These are phyloP conservation scores for Monomorium pharaonis DNA, from an alignment of 1,140 invertebrate genomes.

Conservation along the genomic window DNA sequence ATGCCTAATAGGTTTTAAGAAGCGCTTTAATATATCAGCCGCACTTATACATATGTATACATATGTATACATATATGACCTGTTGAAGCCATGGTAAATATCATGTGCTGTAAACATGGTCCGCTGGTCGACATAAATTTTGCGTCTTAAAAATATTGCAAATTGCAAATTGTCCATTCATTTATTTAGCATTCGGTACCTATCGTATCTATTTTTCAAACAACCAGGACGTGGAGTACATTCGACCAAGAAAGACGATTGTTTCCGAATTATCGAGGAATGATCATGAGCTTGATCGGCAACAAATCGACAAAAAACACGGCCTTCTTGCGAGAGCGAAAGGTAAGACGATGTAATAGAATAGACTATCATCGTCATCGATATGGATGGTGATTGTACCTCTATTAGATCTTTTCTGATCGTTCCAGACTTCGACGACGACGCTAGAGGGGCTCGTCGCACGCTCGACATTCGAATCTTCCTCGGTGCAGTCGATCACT, in stretches of 20 bases:
- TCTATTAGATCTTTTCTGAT: neutral
- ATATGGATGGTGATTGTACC: neutral
- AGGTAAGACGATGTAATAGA: neutral
- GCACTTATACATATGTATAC: neutral
- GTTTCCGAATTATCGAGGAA: neutral
- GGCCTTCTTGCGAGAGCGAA: neutral
- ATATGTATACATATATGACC: no score
- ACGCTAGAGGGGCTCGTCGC: neutral
- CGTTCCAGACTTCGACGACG: neutral
- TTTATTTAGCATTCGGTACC: no score
- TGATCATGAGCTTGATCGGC: neutral
- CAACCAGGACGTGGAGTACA: no score
- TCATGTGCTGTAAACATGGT: neutral
- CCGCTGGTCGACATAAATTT: neutral
- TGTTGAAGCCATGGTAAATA: constrained; percentile 21
- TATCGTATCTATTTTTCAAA: no score
- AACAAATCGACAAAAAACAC: no score
- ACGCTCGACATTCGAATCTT: neutral
- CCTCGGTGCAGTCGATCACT: neutral
- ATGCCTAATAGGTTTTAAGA: constrained; percentile 28
- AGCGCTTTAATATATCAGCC: neutral
- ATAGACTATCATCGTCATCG: neutral
- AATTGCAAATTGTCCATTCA: neutral
- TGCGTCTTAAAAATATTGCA: neutral
- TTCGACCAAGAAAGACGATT: neutral